Base-by-base conservation (phyloP, 2,113 vertebrate genomes). In the Galbula dea region DNA sequence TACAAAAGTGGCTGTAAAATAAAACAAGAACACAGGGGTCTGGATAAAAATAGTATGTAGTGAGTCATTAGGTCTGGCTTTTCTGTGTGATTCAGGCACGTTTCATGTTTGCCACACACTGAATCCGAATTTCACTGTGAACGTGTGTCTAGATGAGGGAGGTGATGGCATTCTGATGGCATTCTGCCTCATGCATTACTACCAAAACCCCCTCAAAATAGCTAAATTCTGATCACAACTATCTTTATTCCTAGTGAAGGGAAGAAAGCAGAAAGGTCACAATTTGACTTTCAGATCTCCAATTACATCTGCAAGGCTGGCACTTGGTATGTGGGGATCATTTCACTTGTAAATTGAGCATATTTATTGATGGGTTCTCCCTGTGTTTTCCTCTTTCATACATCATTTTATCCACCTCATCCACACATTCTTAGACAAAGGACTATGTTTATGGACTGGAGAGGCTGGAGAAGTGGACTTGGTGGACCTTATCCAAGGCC, bases 241-340 rank as follows among this genome's bases (percentile, higher is more conserved):
- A 75, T 74, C 45, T 74, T 94, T 83, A 89, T 92, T 90, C 43
- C 51, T 73, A 15, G 55, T 62, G 72, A 91, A 86, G 24, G 15
- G 48, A 89, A 52, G 55, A 43, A 95, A 51, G 29, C 59, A 72
- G 43, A 89, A 94, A 89, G 87, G 85, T 94, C 85, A 83, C 45
- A 88, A 95, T 94, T 93, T 96, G 91, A 91, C 93, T 95, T 96
- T 94, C 89, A 96, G 63, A 94, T 94, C 78, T 88, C 48, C 59
- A 74, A 2, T 83, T 94, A 83, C 72, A 83, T 91, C 65, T 95
- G 63, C 77, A 89, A 94, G 55, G 46, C 82, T 94, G 91, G 59
- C 63, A 52, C 75, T 80, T 87, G 68, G 29, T 73, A 32, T 68
- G 62, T 51, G 32, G 36, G 77, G 67, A 93, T 85, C 37, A 92